phyloP scores from a whole-genome alignment of 2,888 invertebrate genomes.

The Stenchaetothrips biformis region DNA sequence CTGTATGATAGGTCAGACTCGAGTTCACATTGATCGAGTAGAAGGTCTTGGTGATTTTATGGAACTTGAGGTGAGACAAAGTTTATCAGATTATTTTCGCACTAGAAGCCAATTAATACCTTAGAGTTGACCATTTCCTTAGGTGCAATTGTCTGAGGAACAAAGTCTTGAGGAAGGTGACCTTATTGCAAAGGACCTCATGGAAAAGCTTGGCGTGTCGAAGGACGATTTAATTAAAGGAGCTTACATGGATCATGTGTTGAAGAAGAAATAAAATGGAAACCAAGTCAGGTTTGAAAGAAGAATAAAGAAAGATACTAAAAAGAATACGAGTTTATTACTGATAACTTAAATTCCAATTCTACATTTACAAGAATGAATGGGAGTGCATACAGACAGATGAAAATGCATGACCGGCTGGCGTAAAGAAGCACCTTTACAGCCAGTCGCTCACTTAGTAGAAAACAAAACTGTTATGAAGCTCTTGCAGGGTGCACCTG shows the following conservation, averaged over 20 bases:
- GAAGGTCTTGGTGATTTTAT: conserved; percentile 71
- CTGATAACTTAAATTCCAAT: neutral
- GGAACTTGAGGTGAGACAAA: conserved; percentile 68
- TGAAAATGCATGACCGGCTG: too few species aligned
- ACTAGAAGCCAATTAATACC: neutral
- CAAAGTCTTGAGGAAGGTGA: conserved; percentile 66
- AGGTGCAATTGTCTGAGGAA: conserved; percentile 62
- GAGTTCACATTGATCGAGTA: conserved; percentile 85
- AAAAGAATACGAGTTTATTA: neutral
- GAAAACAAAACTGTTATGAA: too few species aligned
- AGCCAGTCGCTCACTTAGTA: too few species aligned
- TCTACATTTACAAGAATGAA: neutral
- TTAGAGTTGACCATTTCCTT: conserved; percentile 35
- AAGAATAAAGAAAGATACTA: neutral
- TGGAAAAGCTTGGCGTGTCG: conserved; percentile 59
- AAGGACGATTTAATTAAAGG: conserved; percentile 61
- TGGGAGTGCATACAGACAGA: neutral
- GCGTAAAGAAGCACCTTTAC: too few species aligned
- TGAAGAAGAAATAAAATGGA: neutral
- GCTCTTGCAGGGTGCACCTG: too few species aligned
- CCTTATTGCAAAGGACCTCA: conserved; percentile 62
- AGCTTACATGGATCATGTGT: conserved; percentile 64
- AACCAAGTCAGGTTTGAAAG: too few species aligned
- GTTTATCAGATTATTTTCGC: neutral
- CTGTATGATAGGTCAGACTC: conserved; percentile 73